A percentile compares a stretch with the other conserved stretches of the same genome.
These are phyloP conservation scores for Pimephales promelas DNA, from an alignment of 2,113 vertebrate species.

Conservation along the genomic window DNA sequence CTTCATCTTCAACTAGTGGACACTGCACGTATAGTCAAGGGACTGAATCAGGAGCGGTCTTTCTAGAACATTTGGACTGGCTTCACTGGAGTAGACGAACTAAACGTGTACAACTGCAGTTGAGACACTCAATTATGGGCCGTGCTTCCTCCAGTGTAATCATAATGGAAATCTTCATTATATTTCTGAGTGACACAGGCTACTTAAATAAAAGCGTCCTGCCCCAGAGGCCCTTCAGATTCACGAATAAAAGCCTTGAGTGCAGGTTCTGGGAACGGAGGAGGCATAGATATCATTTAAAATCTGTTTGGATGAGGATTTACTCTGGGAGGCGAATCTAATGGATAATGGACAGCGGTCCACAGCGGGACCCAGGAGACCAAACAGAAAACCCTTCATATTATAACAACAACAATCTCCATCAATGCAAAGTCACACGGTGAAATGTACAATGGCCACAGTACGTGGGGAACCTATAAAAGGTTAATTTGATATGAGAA, in stretches of 20 bases:
- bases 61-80: background rate
- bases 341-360: conserved; percentile 49
- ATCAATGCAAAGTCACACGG: background rate
- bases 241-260: conserved; percentile 14
- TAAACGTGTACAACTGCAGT: background rate
- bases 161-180: conserved; percentile 52
- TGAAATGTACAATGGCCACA: background rate
- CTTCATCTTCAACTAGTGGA: background rate
- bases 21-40: background rate
- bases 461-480: conserved; percentile 8
- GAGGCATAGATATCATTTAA: conserved; percentile 30
- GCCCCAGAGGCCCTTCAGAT: conserved; percentile 30
- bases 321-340: conserved; percentile 40
- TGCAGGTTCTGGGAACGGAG: background rate
- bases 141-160: conserved; percentile 31
- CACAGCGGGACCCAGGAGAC: conserved; percentile 32
- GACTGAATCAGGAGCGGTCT: background rate
- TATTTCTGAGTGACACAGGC: conserved; percentile 46
- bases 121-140: conserved; percentile 28
- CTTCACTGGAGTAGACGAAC: background rate
- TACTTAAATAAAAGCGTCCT: conserved; percentile 29
- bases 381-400: conserved; percentile 23
- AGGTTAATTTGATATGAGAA: conserved; percentile 58
- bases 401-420: conserved; percentile 15
- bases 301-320: conserved; percentile 36